Percentiles rank a stretch among this genome's conserved stretches.
These are phyloP conservation scores for Drosophila chauvacae DNA, from an alignment of 1,140 invertebrate genomes.

Conservation along the genomic window DNA sequence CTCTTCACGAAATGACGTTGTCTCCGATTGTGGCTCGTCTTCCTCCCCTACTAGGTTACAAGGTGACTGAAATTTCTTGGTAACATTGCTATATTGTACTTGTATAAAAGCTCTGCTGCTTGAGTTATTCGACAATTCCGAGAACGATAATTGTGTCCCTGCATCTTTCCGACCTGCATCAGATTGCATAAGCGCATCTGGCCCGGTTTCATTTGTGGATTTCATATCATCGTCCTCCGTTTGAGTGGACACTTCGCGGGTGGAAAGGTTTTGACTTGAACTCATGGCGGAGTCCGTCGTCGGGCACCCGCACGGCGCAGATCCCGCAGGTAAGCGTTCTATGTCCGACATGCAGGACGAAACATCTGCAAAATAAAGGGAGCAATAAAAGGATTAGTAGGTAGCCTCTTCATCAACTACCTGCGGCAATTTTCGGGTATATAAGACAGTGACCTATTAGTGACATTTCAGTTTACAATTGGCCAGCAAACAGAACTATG, in stretches of 20 bases:
- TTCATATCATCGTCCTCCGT: neutral
- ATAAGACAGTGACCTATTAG: conserved; percentile 36
- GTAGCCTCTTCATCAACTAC: conserved; percentile 7
- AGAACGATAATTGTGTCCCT: neutral
- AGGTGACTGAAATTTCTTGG: neutral
- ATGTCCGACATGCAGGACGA: neutral
- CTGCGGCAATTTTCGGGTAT: conserved; percentile 36
- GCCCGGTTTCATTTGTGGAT: neutral
- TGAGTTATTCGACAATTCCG: neutral
- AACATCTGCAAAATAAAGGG: conserved; percentile 44
- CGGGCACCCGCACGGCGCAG: conserved; percentile 6
- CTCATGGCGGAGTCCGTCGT: neutral
- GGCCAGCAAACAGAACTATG: conserved; percentile 43
- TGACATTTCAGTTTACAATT: conserved; percentile 48
- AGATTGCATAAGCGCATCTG: neutral
- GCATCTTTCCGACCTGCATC: neutral
- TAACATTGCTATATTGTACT: neutral
- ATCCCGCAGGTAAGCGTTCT: conserved; percentile 49
- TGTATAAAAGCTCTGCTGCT: neutral
- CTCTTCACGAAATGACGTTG: neutral
- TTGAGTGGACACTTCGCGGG: conserved; percentile 4
- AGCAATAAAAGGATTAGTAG: conserved; percentile 17
- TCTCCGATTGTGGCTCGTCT: neutral
- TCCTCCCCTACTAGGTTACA: neutral
- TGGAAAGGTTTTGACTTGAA: conserved; percentile 3